phyloP scores from a whole-genome alignment of 2,888 invertebrate genomes.

The Phaedon cochleariae region DNA sequence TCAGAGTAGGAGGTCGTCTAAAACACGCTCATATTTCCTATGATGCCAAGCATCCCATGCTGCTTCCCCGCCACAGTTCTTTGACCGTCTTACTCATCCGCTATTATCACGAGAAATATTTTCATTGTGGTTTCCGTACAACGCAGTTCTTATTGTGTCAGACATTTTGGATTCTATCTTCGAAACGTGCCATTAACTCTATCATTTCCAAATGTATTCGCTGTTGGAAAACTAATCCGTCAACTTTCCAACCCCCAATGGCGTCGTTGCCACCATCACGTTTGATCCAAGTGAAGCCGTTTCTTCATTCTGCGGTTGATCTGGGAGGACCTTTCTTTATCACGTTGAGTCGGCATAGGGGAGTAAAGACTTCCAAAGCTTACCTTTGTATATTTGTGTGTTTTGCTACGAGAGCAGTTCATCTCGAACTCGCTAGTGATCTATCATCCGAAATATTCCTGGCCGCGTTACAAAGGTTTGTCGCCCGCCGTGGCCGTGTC shows the following conservation, averaged over 20 bases:
- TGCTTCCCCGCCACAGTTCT: neutral
- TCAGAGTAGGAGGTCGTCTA: conserved; percentile 14
- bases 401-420: conserved; percentile 41
- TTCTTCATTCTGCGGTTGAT: conserved; percentile 26
- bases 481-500: too few species aligned
- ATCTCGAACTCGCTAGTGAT: conserved; percentile 44
- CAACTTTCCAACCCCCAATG: conserved; percentile 6
- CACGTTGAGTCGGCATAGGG: conserved; percentile 13
- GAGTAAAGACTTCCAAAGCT: conserved; percentile 21
- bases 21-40: neutral
- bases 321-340: conserved; percentile 35
- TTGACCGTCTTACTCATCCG: conserved; percentile 3
- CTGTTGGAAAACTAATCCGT: neutral
- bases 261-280: conserved; percentile 23
- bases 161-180: conserved; percentile 19
- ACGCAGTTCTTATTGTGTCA: conserved; percentile 3
- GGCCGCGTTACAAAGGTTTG: too few species aligned
- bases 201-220: conserved; percentile 10
- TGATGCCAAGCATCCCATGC: conserved; percentile 1
- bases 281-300: conserved; percentile 18
- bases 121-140: conserved; percentile 15
- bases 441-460: conserved; percentile 2
- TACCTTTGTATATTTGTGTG: conserved; percentile 35
- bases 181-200: conserved; percentile 4
- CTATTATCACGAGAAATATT: conserved; percentile 10